These are phyloP conservation scores for Trichomalopsis sarcophagae DNA, from an alignment of 1,140 invertebrate genomes.

Conservation along the genomic window DNA sequence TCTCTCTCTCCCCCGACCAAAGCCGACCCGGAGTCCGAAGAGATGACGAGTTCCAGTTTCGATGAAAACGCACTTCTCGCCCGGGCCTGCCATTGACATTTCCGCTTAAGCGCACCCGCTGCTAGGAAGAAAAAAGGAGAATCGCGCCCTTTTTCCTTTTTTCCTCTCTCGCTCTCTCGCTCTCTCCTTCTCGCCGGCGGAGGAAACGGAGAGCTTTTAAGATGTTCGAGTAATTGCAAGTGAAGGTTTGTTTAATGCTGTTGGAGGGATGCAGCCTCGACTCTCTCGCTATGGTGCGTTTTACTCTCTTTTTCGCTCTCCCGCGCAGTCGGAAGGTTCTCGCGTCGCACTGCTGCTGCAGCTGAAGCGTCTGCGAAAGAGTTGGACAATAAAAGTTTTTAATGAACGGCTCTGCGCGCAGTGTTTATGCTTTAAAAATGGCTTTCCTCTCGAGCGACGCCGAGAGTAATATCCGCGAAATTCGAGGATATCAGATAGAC, in stretches of 20 bases:
- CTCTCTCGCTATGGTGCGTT: background rate
- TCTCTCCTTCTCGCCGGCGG: background rate
- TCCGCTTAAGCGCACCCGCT: background rate
- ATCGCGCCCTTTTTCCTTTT: conserved; percentile 7
- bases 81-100: conserved; percentile 6
- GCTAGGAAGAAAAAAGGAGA: background rate
- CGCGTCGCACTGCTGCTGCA: background rate
- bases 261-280: background rate
- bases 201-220: conserved; percentile 1
- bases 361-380: conserved; percentile 13
- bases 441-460: background rate
- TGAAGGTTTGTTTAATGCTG: conserved; percentile 18
- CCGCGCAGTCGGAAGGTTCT: background rate
- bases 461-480: background rate
- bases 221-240: conserved; percentile 15
- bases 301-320: background rate
- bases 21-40: background rate
- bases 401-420: conserved; percentile 5
- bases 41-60: background rate
- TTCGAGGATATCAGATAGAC: background rate
- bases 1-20: no score
- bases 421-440: conserved; percentile 15
- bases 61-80: background rate
- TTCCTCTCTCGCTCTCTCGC: background rate
- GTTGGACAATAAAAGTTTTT: background rate